A percentile compares a stretch with the other conserved stretches of the same genome.
Conservation (phyloP, 2,888 invertebrate genomes). For the Junonia oenone region DNA sequence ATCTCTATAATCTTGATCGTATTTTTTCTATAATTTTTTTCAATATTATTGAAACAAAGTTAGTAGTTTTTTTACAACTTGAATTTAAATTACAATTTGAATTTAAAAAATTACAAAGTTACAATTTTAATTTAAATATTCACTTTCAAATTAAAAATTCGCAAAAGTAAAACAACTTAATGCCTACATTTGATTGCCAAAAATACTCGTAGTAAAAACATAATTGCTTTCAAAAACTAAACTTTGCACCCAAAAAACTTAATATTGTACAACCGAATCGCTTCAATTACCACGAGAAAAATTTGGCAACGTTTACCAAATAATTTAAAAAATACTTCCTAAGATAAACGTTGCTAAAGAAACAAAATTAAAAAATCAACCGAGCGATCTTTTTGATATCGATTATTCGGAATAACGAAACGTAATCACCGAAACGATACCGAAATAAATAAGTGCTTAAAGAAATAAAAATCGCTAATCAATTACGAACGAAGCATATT, state of each 20-base stretch:
- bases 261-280: constrained; percentile 21
- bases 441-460: background rate
- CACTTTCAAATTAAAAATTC: no score
- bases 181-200: no score
- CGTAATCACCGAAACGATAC: background rate
- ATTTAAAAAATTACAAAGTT: no score
- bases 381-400: constrained; percentile 7
- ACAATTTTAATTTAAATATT: no score
- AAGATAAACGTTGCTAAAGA: constrained; percentile 19
- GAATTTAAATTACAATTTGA: no score
- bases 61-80: no score
- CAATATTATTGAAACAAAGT: no score
- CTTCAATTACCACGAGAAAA: constrained; percentile 22
- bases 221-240: constrained; percentile 32
- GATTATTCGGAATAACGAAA: constrained; percentile 1
- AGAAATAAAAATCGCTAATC: background rate
- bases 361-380: constrained; percentile 16
- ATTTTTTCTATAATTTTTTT: no score
- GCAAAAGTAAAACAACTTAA: no score
- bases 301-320: constrained; percentile 22
- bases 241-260: constrained; percentile 9
- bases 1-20: no score
- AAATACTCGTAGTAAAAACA: background rate
- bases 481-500: background rate
- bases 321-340: constrained; percentile 13